phyloP scores from a whole-genome alignment of 2,888 invertebrate species.

The Macaria notata region DNA sequence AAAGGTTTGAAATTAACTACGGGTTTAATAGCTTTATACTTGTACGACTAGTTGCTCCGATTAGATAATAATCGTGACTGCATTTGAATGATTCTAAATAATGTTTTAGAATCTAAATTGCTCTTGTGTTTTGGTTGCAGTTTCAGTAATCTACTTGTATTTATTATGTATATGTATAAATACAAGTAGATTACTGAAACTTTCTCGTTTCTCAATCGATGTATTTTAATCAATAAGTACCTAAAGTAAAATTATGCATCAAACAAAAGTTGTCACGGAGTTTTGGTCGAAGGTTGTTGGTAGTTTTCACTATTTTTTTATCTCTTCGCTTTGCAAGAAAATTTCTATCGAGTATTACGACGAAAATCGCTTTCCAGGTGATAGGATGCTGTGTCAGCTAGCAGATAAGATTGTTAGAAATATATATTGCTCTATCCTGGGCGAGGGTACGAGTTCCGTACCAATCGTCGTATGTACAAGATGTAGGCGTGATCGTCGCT shows the following conservation, averaged over 20 bases:
- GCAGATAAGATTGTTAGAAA: slow-evolving; percentile 60
- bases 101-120: too few species aligned
- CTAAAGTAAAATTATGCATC: too few species aligned
- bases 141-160: too few species aligned
- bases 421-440: slow-evolving; percentile 72
- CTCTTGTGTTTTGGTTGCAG: too few species aligned
- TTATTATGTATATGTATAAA: too few species aligned
- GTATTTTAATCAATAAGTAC: too few species aligned
- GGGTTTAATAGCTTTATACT: slow-evolving; percentile 38
- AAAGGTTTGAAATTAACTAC: slow-evolving; percentile 50
- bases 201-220: too few species aligned
- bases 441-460: slow-evolving; percentile 68
- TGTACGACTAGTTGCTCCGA: slow-evolving; percentile 45
- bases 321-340: background rate
- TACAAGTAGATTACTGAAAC: too few species aligned
- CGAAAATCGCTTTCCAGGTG: slow-evolving; percentile 42
- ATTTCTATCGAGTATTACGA: slow-evolving; percentile 17
- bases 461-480: slow-evolving; percentile 79
- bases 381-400: slow-evolving; percentile 53
- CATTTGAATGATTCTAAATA: too few species aligned
- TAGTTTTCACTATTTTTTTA: too few species aligned
- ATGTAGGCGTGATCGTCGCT: slow-evolving; percentile 81
- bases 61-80: slow-evolving; percentile 33
- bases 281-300: too few species aligned
- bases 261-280: too few species aligned